These are phyloP conservation scores for Araneus ventricosus DNA, from an alignment of 1,140 invertebrate species.

Conservation along the genomic window DNA sequence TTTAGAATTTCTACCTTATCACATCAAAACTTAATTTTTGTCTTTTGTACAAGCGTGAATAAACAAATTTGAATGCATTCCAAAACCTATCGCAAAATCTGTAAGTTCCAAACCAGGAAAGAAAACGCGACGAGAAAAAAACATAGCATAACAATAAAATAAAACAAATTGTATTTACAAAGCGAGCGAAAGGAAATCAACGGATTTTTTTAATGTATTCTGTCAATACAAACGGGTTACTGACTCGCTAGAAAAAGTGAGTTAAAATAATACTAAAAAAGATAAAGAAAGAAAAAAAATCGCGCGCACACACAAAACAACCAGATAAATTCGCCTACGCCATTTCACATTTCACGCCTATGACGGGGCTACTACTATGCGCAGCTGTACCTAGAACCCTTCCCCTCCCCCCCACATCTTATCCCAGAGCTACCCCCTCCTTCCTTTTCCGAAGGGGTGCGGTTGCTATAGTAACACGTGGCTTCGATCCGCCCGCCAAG, in stretches of 20 bases:
- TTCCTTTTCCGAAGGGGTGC: constrained; percentile 56
- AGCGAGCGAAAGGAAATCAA: background rate
- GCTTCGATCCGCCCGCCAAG: constrained; percentile 72
- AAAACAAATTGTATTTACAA: background rate
- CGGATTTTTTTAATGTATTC: constrained; percentile 30
- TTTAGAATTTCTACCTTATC: too few relatives aligned
- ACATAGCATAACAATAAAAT: background rate
- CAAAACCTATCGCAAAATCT: too few relatives aligned
- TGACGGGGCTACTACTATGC: constrained; percentile 56
- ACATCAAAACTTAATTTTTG: too few relatives aligned
- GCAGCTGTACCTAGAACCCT: constrained; percentile 50
- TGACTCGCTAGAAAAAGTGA: background rate
- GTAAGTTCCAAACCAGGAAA: background rate
- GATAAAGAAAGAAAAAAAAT: background rate
- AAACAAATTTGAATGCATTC: too few relatives aligned
- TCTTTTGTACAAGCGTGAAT: too few relatives aligned
- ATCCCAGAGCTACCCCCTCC: background rate
- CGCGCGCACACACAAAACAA: background rate
- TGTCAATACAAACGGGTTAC: constrained; percentile 45
- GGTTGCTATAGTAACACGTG: constrained; percentile 74
- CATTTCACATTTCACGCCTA: constrained; percentile 62
- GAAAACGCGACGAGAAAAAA: background rate
- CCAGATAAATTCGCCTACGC: constrained; percentile 68
- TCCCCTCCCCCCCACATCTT: background rate
- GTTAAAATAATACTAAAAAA: constrained; percentile 25